These are phyloP conservation scores for Sparus aurata DNA, from an alignment of 2,797 vertebrate genomes.

Conservation along the genomic window DNA sequence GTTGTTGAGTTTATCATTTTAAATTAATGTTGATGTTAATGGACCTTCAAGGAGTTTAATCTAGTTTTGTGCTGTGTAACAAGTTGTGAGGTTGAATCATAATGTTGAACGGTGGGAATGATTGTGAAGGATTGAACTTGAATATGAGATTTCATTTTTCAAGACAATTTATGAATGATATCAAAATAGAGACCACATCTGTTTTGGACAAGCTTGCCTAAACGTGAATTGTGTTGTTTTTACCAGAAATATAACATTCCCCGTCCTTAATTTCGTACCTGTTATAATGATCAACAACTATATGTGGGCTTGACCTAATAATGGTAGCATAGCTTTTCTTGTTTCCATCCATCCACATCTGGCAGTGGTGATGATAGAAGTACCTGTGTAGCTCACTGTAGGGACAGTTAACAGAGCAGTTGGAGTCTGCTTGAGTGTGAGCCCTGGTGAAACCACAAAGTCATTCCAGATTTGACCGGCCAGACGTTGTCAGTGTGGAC, in stretches of 20 bases:
- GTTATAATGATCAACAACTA: constrained; percentile 8
- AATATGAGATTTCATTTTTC: too few relatives aligned
- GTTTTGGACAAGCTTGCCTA: too few relatives aligned
- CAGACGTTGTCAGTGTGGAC: background rate
- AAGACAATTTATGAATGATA: too few relatives aligned
- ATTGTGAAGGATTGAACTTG: background rate
- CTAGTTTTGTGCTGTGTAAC: background rate
- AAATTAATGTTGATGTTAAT: background rate
- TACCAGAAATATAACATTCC: background rate
- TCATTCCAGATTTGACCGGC: background rate
- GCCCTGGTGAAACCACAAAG: constrained; percentile 23
- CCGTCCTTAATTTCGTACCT: background rate
- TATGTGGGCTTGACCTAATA: background rate
- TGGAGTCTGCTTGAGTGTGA: constrained; percentile 16
- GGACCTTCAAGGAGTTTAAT: constrained; percentile 11
- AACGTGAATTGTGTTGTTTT: too few relatives aligned
- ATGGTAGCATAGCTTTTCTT: background rate
- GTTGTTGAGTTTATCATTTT: constrained; percentile 3
- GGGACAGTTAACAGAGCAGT: constrained; percentile 17
- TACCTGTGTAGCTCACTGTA: constrained; percentile 14
- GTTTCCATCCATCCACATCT: constrained; percentile 32
- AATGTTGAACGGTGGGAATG: background rate
- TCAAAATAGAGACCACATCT: too few relatives aligned
- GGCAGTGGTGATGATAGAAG: constrained; percentile 2
- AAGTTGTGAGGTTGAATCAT: background rate